Base-by-base conservation (phyloP, 2,113 vertebrate species). In the Sinocyclocheilus rhinocerous region DNA sequence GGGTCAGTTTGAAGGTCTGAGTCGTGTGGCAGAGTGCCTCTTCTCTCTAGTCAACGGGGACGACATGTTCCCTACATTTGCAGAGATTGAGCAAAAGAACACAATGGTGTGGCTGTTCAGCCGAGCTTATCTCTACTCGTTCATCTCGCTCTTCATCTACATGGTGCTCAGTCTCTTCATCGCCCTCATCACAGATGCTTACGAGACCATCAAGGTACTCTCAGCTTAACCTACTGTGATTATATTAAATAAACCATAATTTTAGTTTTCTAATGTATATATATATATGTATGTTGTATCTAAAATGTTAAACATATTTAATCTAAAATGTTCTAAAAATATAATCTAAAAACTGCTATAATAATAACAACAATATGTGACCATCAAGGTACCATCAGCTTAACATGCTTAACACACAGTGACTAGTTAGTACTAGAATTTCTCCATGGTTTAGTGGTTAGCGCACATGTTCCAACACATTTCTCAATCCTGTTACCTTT, bases 101-200 rank as follows among this genome's bases (percentile, higher is more conserved):
- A 91, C 36, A 0, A 76, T 99, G 90, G 97, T 99, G 90, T 99
- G 98, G 98, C 73, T 97, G 59, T 99, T 99, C 93, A 99, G 98
- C 84, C 94, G 97, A 0, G 88, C 95, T 0, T 99, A 99, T 87
- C 94, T 99, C 26, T 99, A 98, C 90, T 97, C 97, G 91, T 99
- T 99, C 93, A 99, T 99, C 88, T 97, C 97, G 2, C 94, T 99
- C 48, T 99, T 99, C 83, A 99, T 99, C 91, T 99, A 99, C 90
- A 99, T 99, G 97, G 96, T 99, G 90, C 96, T 99, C 89, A 99
- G 97, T 69, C 97, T 99, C 85, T 99, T 99, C 89, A 99, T 99
- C 75, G 98, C 97, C 4, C 96, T 99, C 83, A 99, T 99, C 93
- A 99, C 97, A 0, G 98, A 99, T 39, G 94, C 98, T 76, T 99